A percentile compares a stretch with the other conserved stretches of the same genome.
Evolutionary conservation across 2,888 invertebrate genomes (phyloP).

Genomic region (Gisinianus flammeolus): DNA sequence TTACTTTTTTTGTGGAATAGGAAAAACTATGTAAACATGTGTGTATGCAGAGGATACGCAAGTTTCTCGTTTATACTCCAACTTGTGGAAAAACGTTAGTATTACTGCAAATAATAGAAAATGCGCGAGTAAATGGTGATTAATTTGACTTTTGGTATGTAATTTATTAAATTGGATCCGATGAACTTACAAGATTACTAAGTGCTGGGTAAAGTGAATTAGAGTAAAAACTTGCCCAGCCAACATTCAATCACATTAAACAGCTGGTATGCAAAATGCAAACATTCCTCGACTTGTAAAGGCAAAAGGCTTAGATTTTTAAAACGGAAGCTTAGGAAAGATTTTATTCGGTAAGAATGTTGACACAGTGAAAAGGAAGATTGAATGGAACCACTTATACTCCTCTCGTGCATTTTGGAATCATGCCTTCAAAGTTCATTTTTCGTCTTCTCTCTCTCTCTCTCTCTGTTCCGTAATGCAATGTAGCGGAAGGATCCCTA

Average conservation of each 20-base stretch:
- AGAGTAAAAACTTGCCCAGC: too few relatives aligned
- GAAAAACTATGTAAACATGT: too few relatives aligned
- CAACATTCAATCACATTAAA: too few relatives aligned
- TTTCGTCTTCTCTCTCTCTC: background rate
- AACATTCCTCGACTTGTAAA: background rate
- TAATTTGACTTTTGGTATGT: background rate
- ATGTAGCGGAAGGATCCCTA: background rate
- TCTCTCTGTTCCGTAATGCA: background rate
- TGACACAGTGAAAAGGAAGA: slow-evolving; percentile 26
- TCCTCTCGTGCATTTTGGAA: slow-evolving; percentile 18
- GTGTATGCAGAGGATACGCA: too few relatives aligned
- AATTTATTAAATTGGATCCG: background rate
- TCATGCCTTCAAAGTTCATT: slow-evolving; percentile 1
- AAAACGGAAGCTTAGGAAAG: slow-evolving; percentile 4
- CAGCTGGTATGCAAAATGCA: too few relatives aligned
- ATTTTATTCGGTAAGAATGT: slow-evolving; percentile 14
- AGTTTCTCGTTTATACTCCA: too few relatives aligned
- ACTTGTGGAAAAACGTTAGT: too few relatives aligned
- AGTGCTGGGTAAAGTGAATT: background rate
- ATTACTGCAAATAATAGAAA: too few relatives aligned
- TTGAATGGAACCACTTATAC: slow-evolving; percentile 28
- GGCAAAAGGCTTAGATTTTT: background rate
- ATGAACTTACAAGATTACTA: background rate
- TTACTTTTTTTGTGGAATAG: too few relatives aligned
- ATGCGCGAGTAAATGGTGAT: background rate